Evolutionary conservation across 1,140 invertebrate genomes (phyloP).

Genomic region (Ceratoteleas bidentatus): DNA sequence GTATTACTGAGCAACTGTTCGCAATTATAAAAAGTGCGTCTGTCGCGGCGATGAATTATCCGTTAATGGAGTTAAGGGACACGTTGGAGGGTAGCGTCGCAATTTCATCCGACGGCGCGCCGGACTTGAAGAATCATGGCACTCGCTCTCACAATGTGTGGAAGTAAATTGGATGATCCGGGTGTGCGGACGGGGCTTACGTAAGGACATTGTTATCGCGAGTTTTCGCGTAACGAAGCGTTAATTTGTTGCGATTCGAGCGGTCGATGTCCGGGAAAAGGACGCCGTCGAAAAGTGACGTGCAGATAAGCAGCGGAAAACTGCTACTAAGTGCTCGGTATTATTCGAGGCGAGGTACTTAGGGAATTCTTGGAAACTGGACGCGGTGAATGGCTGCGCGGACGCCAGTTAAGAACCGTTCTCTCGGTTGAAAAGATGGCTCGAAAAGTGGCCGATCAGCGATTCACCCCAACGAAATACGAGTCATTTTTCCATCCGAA

Average conservation of each 20-base stretch:
- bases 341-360: conserved; percentile 35
- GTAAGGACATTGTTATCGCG: conserved; percentile 7
- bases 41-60: neutral
- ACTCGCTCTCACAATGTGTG: conserved; percentile 1
- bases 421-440: no score
- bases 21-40: neutral
- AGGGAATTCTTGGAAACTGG: conserved; percentile 5
- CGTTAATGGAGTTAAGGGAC: conserved; percentile 11
- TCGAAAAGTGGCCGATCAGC: no score
- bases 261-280: conserved; percentile 6
- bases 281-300: conserved; percentile 3
- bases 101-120: conserved; percentile 4
- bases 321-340: conserved; percentile 25
- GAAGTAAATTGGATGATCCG: conserved; percentile 9
- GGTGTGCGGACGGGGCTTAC: neutral
- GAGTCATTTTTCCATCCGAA: no score
- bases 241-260: conserved; percentile 16
- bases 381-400: conserved; percentile 24
- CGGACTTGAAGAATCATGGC: conserved; percentile 3
- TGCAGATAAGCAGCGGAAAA: conserved; percentile 21
- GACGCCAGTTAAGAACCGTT: conserved; percentile 8
- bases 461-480: no score
- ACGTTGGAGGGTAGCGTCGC: neutral
- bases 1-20: neutral
- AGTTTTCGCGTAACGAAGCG: conserved; percentile 11